Base-by-base conservation (phyloP, 2,888 invertebrate species). In the Gortyna flavago region DNA sequence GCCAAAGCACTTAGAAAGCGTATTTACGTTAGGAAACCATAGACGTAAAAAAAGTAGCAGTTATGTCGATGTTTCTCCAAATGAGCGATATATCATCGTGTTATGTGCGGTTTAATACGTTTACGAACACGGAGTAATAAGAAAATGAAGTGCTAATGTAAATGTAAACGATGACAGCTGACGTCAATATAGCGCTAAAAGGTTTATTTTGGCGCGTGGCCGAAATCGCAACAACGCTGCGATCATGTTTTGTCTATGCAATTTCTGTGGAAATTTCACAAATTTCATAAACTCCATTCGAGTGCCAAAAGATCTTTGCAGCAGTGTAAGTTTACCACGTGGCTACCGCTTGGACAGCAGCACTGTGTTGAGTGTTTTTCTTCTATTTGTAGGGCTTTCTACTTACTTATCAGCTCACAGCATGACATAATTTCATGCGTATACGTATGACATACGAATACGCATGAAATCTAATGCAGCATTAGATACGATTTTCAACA, bases 61-160 rank as follows among this genome's bases (percentile, higher is more conserved):
- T n/a, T n/a, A n/a, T n/a, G n/a, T n/a, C n/a, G n/a, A n/a, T n/a
- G n/a, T n/a, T n/a, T n/a, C n/a, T n/a, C n/a, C n/a, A n/a, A n/a
- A n/a, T n/a, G n/a, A n/a, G n/a, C n/a, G n/a, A 35, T 35, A 35
- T 66, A 66, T 54, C 18, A 38, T 29, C 29, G 13, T 61, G 44
- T 32, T 81, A 70, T 32, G 38, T 44, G 65, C n/a, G 44, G 69
- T 54, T 66, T 4, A 16, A 13, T 66, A 61, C 8, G 44, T 41
- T 59, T 13, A 51, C 29, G 13, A 61, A 61, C 48, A 41, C 1
- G 38, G 78, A 70, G 54, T 78, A 25, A 0, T 32, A 3, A 65
- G 0, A 9, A 57, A 57, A 79, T 70, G 71, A 21, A 79, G 16
- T 38, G 25, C 16, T 64, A 32, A 64, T 4, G 29, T 35, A 18